These are phyloP conservation scores for Prolemur simus DNA, from an alignment of 2,113 vertebrate species.

Conservation along the genomic window DNA sequence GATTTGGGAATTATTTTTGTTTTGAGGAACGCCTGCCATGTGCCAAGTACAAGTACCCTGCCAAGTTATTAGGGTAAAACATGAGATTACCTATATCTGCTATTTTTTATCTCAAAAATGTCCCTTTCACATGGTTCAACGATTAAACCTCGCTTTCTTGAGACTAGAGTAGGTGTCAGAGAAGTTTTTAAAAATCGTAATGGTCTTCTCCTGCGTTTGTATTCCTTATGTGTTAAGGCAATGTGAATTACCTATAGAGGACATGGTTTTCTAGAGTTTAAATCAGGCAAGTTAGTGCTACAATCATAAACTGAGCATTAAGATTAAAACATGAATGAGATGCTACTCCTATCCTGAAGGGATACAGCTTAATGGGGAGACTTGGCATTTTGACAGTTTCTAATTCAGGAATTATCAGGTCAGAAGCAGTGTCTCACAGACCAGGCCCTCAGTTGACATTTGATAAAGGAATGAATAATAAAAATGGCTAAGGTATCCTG, in stretches of 20 bases:
- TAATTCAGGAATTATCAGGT: background rate
- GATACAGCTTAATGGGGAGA: background rate
- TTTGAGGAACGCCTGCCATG: background rate
- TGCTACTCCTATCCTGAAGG: background rate
- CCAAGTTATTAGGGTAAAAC: background rate
- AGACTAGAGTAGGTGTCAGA: background rate
- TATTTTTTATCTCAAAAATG: background rate
- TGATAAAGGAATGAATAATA: conserved; percentile 44
- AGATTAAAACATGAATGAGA: background rate
- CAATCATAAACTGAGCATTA: background rate
- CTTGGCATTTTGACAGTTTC: background rate
- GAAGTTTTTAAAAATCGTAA: background rate
- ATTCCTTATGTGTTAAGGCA: background rate
- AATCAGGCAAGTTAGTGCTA: background rate
- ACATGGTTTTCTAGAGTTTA: background rate
- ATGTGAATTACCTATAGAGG: background rate
- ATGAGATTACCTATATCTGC: background rate
- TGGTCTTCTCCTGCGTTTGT: background rate
- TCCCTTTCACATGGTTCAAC: background rate
- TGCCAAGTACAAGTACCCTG: background rate
- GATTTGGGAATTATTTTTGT: background rate
- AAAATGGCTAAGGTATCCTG: background rate
- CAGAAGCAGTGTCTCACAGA: background rate
- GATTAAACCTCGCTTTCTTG: background rate
- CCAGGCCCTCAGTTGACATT: conserved; percentile 7